Conservation (phyloP, 2,113 vertebrate genomes). For the Rhea pennata region DNA sequence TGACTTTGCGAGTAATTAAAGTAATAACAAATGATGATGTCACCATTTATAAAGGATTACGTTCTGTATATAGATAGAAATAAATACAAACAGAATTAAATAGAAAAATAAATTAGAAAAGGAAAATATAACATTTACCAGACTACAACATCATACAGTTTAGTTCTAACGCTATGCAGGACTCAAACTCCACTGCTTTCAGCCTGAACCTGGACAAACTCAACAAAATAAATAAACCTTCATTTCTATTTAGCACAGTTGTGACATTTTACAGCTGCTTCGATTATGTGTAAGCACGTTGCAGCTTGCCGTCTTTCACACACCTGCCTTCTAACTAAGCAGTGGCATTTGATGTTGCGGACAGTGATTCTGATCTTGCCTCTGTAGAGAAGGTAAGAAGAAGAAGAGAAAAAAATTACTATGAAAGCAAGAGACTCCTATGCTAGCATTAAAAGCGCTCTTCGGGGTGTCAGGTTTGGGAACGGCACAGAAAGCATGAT, state of each 20-base stretch:
- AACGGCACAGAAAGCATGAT: neutral
- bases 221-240: neutral
- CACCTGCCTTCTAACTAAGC: neutral
- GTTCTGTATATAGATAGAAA: neutral
- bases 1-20: conserved; percentile 35
- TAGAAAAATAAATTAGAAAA: neutral
- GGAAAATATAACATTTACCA: neutral
- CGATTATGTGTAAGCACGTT: neutral
- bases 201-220: neutral
- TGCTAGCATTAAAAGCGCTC: neutral
- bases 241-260: neutral
- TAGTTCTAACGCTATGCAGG: neutral
- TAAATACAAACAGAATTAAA: neutral
- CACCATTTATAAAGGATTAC: neutral
- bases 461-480: neutral
- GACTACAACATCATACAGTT: neutral
- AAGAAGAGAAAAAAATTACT: neutral
- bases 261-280: neutral
- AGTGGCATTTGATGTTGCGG: neutral
- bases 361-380: neutral
- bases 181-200: neutral
- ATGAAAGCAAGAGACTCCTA: neutral
- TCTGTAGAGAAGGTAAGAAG: neutral
- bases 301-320: neutral
- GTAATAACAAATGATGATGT: conserved; percentile 19